Base-by-base conservation (phyloP, 2,797 vertebrate species). In the Nyctibius grandis region DNA sequence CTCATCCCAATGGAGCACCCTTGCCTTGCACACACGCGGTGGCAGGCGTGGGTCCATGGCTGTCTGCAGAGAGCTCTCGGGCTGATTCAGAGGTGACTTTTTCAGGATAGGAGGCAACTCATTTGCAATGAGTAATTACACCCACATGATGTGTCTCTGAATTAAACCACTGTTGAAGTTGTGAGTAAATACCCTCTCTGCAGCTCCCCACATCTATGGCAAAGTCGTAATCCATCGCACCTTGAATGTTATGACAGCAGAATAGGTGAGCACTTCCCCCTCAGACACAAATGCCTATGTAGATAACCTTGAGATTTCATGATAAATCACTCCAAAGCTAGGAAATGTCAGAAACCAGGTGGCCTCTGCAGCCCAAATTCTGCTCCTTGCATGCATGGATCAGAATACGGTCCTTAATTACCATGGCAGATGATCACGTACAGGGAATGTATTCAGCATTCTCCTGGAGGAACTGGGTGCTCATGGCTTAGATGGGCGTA, bases 1-100 rank as follows among this genome's bases (percentile, higher is more conserved):
- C 4, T 1, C 17, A 2, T 74, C 45, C 8, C 64, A 6, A 0
- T 9, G 50, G 68, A 75, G 59, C 33, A 6, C 25, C 21, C 33
- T 13, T 2, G 3, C 38, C 44, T 70, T 6, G 2, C 48, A 28
- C 16, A 1, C 1, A 0, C 6, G 5, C 2, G 3, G 16, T 9
- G 23, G 22, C 80, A 65, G n/a, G 23, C 0, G 0, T 44, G 51
- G 29, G 20, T 42, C 68, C 2, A 0, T 0, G 0, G 4, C 51
- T 70, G 42, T 21, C 79, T 65, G 75, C 85, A 19, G 61, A 48
- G 53, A 34, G 44, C 73, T 84, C 53, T 26, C 5, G 0, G 59
- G 44, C 51, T 74, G 74, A 64, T 40, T 42, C 20, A 9, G 51
- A 77, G 78, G 34, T 63, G 34, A 19, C 56, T 64, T 79, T 67